Evolutionary conservation across 2,113 vertebrate genomes (phyloP).

Genomic region (Anoura caudifer): DNA sequence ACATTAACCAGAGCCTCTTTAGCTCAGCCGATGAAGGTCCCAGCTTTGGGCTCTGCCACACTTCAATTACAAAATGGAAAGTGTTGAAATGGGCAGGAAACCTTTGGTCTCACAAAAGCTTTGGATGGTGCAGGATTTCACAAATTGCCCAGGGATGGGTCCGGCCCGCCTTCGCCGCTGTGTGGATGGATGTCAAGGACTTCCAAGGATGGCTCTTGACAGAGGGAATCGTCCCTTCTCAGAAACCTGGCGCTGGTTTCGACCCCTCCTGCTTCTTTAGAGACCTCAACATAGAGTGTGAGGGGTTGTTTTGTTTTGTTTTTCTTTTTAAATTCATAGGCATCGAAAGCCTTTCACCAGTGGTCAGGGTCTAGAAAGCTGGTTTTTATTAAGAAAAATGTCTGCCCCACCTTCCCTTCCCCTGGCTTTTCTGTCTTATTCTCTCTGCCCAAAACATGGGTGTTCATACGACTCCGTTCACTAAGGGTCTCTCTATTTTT

Average conservation of each 20-base stretch:
- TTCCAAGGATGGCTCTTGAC: not conserved
- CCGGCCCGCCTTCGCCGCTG: not conserved
- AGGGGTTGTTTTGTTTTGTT: not conserved
- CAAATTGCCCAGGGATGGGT: not conserved
- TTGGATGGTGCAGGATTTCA: not conserved
- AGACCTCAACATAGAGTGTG: not conserved
- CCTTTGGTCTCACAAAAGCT: not conserved
- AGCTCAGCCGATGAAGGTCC: not conserved
- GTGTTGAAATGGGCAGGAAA: not conserved
- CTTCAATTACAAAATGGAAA: not conserved
- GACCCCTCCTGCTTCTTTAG: not conserved
- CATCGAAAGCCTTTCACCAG: not conserved
- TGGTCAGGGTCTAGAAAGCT: not conserved
- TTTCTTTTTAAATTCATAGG: not conserved
- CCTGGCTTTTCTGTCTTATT: not conserved
- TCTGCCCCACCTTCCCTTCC: not conserved
- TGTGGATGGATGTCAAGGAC: not conserved
- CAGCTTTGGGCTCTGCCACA: not conserved
- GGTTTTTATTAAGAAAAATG: not conserved
- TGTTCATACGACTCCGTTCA: not conserved
- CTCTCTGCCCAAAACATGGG: not conserved
- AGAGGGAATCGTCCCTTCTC: not conserved
- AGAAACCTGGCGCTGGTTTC: not conserved
- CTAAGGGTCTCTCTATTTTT: slow-evolving; percentile 44
- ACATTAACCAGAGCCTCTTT: not conserved